phyloP scores from a whole-genome alignment of 2,113 vertebrate genomes.

The Tichodroma muraria region DNA sequence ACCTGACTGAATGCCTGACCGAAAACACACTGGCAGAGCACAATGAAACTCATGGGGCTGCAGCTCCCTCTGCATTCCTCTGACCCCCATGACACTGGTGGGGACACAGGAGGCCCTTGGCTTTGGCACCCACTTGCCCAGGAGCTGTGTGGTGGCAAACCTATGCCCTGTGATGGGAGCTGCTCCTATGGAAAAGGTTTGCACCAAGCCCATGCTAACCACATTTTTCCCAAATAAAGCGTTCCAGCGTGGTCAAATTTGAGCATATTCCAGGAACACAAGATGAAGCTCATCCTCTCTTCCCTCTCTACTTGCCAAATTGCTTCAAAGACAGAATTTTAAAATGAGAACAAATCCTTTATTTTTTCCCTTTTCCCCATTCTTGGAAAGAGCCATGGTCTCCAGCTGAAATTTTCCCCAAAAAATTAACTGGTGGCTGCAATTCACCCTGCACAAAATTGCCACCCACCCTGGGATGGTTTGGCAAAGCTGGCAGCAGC shows the following conservation, averaged over 20 bases:
- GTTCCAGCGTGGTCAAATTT: conserved; percentile 31
- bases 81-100: rapidly evolving
- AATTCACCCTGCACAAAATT: background rate
- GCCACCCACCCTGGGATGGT: background rate
- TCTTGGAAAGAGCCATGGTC: background rate
- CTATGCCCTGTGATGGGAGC: background rate
- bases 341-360: background rate
- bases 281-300: conserved; percentile 1
- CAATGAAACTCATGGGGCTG: background rate
- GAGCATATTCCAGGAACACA: conserved; percentile 34
- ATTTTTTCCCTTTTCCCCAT: background rate
- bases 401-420: background rate
- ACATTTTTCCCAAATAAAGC: conserved; percentile 45
- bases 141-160: background rate
- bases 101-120: background rate
- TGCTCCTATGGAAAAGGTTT: background rate
- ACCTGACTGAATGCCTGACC: too few relatives aligned
- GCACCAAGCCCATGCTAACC: background rate
- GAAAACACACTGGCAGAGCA: background rate
- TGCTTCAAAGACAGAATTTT: conserved; percentile 22
- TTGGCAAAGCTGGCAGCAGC: background rate
- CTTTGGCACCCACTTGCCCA: background rate
- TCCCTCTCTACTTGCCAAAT: conserved; percentile 15
- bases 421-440: background rate
- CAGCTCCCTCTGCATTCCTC: background rate